Evolutionary conservation across 2,113 vertebrate species (phyloP).

Genomic region (Plotosus lineatus): DNA sequence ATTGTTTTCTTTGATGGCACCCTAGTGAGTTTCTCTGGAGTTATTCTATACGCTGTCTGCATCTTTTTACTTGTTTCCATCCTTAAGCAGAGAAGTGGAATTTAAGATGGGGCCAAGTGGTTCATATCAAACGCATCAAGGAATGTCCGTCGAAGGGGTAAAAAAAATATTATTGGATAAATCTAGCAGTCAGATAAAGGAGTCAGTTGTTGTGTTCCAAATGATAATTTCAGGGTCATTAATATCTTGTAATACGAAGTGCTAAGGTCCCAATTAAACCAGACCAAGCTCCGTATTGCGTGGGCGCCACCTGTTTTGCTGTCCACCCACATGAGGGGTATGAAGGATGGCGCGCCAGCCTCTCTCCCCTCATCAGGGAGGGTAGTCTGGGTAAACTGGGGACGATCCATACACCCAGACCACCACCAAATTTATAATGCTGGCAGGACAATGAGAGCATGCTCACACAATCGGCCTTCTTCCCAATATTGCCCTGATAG

Average conservation of each 20-base stretch:
- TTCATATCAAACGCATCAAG: background rate
- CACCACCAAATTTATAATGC: constrained; percentile 80
- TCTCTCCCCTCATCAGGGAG: constrained; percentile 70
- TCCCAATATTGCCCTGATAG: constrained; percentile 69
- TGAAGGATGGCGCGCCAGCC: constrained; percentile 69
- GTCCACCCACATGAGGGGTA: constrained; percentile 71
- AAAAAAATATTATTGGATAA: background rate
- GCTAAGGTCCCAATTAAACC: constrained; percentile 51
- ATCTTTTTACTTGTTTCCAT: background rate
- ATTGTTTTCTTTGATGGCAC: constrained; percentile 7
- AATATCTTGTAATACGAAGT: constrained; percentile 33
- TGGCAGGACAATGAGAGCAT: constrained; percentile 80
- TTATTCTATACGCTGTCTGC: background rate
- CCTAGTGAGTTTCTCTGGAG: background rate
- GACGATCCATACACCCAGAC: constrained; percentile 75
- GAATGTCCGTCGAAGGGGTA: background rate
- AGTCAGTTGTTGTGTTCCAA: background rate
- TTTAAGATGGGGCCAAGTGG: background rate
- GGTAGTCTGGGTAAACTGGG: constrained; percentile 71
- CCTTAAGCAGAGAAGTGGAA: background rate
- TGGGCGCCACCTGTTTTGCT: constrained; percentile 66
- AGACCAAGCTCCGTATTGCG: constrained; percentile 25
- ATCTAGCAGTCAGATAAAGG: background rate
- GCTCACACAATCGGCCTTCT: constrained; percentile 68
- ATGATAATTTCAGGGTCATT: constrained; percentile 9